These are phyloP conservation scores for Callionymus lyra DNA, from an alignment of 2,113 vertebrate species.

Conservation along the genomic window DNA sequence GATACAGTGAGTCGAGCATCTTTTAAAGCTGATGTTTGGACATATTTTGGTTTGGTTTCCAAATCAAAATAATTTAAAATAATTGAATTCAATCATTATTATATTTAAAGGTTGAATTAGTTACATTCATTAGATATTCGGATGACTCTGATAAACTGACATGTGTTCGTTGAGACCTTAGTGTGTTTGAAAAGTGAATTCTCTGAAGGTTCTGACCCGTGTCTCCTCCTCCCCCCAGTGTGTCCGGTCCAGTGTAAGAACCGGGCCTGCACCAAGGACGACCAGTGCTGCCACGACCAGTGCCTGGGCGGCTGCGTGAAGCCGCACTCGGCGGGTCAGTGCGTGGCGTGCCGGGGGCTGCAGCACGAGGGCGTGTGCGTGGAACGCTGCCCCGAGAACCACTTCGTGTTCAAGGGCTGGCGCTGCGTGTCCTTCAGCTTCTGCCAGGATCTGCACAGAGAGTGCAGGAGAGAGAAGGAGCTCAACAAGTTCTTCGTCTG, in stretches of 20 bases:
- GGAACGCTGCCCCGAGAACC: constrained; percentile 71
- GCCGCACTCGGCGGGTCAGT: constrained; percentile 67
- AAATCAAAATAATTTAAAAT: too few species aligned
- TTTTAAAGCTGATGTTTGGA: too few species aligned
- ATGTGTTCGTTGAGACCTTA: neutral
- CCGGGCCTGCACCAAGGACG: constrained; percentile 73
- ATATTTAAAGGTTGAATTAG: too few species aligned
- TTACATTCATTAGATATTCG: too few species aligned
- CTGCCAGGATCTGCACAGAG: constrained; percentile 84
- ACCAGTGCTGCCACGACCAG: constrained; percentile 84
- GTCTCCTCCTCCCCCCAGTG: constrained; percentile 59
- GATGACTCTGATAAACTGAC: too few species aligned
- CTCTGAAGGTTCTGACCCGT: too few species aligned
- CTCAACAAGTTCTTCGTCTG: constrained; percentile 63
- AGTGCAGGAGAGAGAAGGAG: constrained; percentile 64
- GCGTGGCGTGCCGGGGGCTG: constrained; percentile 82
- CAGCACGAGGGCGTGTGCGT: constrained; percentile 72
- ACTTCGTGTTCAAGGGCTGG: constrained; percentile 84
- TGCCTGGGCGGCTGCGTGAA: constrained; percentile 83
- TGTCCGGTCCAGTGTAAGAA: constrained; percentile 81
- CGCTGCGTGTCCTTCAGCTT: constrained; percentile 81
- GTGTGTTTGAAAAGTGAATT: too few species aligned
- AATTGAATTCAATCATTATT: too few species aligned
- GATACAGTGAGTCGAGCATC: too few species aligned
- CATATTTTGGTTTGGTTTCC: too few species aligned